A percentile compares a stretch with the other conserved stretches of the same genome.
Conservation (phyloP, 2,113 vertebrate species). For the Mellivora capensis region DNA sequence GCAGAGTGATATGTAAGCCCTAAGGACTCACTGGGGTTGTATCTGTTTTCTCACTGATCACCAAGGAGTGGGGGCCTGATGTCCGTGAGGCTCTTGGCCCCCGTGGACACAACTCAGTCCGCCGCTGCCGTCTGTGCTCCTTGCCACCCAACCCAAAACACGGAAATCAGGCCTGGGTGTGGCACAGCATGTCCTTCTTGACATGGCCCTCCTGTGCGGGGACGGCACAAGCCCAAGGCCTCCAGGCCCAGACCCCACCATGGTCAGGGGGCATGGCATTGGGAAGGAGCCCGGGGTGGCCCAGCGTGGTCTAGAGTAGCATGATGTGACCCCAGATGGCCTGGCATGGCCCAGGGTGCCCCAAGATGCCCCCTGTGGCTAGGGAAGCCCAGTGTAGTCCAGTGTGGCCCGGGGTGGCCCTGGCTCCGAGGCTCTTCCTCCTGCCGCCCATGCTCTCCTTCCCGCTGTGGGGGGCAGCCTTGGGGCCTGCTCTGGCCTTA, state of each 20-base stretch:
- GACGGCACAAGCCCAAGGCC: not conserved
- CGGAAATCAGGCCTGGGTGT: rapidly evolving
- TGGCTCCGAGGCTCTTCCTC: not conserved
- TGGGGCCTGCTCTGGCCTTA: not conserved
- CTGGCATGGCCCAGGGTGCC: too few relatives aligned
- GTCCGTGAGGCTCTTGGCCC: not conserved
- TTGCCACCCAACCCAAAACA: not conserved
- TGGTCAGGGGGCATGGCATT: not conserved
- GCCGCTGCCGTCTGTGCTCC: not conserved
- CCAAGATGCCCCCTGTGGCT: too few relatives aligned
- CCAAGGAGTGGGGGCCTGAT: not conserved
- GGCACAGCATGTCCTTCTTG: not conserved
- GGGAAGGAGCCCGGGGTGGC: not conserved
- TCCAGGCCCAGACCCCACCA: not conserved
- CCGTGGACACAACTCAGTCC: rapidly evolving
- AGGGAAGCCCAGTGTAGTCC: not conserved
- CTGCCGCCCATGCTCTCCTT: too few relatives aligned
- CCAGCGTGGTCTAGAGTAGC: not conserved
- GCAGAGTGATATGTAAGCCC: rapidly evolving
- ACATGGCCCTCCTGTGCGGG: too few relatives aligned
- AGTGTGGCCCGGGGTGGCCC: not conserved
- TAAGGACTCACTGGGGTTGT: not conserved
- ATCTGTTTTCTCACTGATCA: not conserved
- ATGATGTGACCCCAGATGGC: not conserved
- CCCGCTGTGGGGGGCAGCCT: not conserved